Percentiles rank a stretch among this genome's conserved stretches.
These are phyloP conservation scores for Andrena cerasifolii DNA, from an alignment of 1,140 invertebrate genomes.

Conservation along the genomic window DNA sequence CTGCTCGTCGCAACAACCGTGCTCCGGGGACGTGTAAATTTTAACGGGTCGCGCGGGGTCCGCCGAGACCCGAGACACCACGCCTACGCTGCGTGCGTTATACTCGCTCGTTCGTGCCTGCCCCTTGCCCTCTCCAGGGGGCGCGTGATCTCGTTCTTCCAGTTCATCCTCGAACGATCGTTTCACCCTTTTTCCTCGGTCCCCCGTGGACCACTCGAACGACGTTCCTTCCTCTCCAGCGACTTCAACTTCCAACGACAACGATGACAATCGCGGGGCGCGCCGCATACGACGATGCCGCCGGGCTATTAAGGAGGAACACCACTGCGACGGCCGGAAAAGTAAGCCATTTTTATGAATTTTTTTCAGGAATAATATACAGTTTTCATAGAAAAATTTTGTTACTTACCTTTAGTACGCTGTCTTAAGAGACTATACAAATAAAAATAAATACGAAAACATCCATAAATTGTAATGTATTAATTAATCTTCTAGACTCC, in stretches of 20 bases:
- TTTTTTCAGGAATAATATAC: no score
- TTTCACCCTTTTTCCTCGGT: not conserved
- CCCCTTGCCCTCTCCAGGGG: not conserved
- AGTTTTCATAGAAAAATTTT: no score
- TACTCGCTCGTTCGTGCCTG: not conserved
- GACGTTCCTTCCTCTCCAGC: not conserved
- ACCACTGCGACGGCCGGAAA: no score
- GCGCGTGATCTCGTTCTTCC: not conserved
- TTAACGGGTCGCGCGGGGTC: slow-evolving; percentile 57
- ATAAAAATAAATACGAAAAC: no score
- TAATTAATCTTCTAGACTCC: no score
- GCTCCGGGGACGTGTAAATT: slow-evolving; percentile 65
- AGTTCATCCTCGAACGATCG: not conserved
- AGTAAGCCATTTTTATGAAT: no score
- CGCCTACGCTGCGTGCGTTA: not conserved
- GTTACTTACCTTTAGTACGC: no score
- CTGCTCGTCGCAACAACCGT: slow-evolving; percentile 50
- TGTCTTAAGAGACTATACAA: no score
- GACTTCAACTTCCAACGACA: not conserved
- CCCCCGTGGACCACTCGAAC: not conserved
- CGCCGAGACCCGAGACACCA: not conserved
- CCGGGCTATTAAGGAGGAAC: not conserved
- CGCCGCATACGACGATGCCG: not conserved
- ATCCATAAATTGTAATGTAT: no score
- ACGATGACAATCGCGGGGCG: not conserved